A percentile compares a stretch with the other conserved stretches of the same genome.
These are phyloP conservation scores for Danio jaintianensis DNA, from an alignment of 2,797 vertebrate species.

Conservation along the genomic window DNA sequence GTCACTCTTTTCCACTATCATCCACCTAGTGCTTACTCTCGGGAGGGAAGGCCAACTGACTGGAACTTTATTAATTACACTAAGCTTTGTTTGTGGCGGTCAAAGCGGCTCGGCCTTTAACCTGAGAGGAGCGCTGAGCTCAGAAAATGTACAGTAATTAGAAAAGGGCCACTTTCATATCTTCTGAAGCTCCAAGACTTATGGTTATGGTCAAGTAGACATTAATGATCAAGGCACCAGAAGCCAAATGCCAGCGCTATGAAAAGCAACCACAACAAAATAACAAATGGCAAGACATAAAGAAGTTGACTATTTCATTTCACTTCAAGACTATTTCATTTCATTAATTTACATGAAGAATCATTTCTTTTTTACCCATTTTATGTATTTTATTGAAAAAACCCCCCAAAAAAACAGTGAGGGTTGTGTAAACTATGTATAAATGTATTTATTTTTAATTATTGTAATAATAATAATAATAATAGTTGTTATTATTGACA, in stretches of 20 bases:
- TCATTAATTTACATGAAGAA: not conserved
- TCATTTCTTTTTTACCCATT: not conserved
- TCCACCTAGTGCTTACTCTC: not conserved
- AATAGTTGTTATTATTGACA: no score
- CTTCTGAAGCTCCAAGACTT: not conserved
- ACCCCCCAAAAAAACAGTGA: slow-evolving; percentile 60
- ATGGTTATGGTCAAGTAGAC: not conserved
- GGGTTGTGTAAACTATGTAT: no score
- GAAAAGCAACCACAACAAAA: not conserved
- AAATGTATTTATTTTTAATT: no score
- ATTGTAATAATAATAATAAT: no score
- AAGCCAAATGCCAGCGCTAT: slow-evolving; percentile 37
- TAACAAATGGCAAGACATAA: not conserved
- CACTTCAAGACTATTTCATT: not conserved
- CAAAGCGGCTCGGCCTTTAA: slow-evolving; percentile 65
- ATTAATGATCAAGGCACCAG: slow-evolving; percentile 24
- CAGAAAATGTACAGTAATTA: slow-evolving; percentile 44
- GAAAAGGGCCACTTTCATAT: not conserved
- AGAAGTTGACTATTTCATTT: no score
- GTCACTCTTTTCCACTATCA: slow-evolving; percentile 25
- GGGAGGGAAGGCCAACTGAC: slow-evolving; percentile 35
- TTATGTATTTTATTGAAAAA: slow-evolving; percentile 17
- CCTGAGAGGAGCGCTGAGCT: slow-evolving; percentile 58
- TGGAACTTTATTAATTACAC: slow-evolving; percentile 70
- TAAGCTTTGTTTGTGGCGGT: slow-evolving; percentile 66